These are phyloP conservation scores for Marmota flaviventris DNA, from an alignment of 2,113 vertebrate genomes.

Conservation along the genomic window DNA sequence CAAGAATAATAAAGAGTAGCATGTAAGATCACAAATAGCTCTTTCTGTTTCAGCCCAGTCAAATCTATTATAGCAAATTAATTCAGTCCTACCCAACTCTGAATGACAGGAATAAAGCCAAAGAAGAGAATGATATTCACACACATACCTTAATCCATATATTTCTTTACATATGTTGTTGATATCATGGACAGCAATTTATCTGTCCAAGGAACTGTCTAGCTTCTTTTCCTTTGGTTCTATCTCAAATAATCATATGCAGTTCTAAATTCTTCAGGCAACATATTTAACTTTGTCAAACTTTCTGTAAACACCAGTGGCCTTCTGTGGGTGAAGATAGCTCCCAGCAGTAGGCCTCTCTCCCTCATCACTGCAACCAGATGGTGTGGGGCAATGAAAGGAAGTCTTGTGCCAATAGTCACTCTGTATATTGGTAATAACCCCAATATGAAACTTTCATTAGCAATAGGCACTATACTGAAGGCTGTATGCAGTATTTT, in stretches of 20 bases:
- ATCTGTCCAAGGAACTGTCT: background rate
- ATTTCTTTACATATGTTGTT: background rate
- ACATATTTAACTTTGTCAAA: background rate
- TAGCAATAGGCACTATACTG: background rate
- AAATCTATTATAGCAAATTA: background rate
- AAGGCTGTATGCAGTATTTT: background rate
- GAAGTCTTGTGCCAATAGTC: background rate
- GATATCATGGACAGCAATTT: background rate
- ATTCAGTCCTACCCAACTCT: background rate
- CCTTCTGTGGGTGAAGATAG: background rate
- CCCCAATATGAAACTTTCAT: background rate
- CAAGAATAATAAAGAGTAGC: background rate
- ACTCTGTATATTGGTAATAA: background rate
- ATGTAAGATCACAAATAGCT: background rate
- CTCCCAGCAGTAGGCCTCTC: background rate
- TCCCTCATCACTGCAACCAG: background rate
- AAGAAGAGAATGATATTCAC: background rate
- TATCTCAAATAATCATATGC: background rate
- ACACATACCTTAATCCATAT: background rate
- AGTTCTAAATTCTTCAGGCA: background rate
- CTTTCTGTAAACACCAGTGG: background rate
- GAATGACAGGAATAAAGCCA: background rate
- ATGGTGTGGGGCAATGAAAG: background rate
- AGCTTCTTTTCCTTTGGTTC: background rate
- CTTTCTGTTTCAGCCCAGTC: background rate